phyloP scores from a whole-genome alignment of 2,888 invertebrate species.

The Frankliniella fusca region DNA sequence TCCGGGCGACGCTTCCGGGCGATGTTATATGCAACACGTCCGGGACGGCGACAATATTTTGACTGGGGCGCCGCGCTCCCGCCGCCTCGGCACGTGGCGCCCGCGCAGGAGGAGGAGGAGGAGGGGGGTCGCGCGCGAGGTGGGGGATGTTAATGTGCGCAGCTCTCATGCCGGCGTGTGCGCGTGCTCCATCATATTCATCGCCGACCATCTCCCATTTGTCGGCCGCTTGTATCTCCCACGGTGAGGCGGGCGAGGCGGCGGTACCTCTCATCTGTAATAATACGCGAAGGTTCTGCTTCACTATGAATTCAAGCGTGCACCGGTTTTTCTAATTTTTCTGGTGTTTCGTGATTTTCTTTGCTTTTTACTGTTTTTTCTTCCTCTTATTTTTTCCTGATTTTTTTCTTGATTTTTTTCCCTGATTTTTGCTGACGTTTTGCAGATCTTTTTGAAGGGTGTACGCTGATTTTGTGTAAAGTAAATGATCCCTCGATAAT shows the following conservation, averaged over 20 bases:
- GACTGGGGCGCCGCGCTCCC: slow-evolving; percentile 8
- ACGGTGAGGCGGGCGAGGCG: neutral
- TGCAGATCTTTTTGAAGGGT: too few species aligned
- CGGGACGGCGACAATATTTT: slow-evolving; percentile 11
- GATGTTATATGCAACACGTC: neutral
- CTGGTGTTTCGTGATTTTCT: too few species aligned
- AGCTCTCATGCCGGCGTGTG: slow-evolving; percentile 1
- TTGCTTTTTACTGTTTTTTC: too few species aligned
- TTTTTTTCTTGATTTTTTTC: too few species aligned
- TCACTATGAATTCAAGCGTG: too few species aligned
- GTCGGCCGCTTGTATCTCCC: neutral
- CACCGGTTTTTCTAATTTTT: too few species aligned
- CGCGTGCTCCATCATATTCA: slow-evolving; percentile 13
- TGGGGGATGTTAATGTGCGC: neutral
- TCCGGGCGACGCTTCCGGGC: neutral
- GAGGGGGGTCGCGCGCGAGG: neutral
- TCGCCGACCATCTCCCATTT: neutral
- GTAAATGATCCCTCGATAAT: too few species aligned
- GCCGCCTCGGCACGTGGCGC: neutral
- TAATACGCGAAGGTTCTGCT: too few species aligned
- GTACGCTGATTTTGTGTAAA: too few species aligned
- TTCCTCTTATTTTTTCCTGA: too few species aligned
- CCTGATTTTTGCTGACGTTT: too few species aligned
- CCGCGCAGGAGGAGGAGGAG: neutral
- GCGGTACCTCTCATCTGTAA: too few species aligned